Evolutionary conservation across 2,113 vertebrate species (phyloP), one percentile per base, ranked within the genome.

Genomic region (Ascaphus truei): DNA sequence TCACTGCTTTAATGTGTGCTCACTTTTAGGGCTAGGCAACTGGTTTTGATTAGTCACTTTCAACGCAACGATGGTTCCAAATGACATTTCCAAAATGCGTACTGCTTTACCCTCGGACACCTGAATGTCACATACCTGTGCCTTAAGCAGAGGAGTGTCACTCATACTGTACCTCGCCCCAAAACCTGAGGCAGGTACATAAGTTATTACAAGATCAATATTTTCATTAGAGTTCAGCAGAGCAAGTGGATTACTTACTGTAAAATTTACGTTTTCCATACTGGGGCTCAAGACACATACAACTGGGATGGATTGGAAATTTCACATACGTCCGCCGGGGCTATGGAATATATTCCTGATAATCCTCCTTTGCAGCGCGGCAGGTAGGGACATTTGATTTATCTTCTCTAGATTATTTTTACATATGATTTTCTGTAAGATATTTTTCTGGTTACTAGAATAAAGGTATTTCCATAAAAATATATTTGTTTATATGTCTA

Each of bases 231-330:
- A 31, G 27, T 55, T 55, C 31, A n/a, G 13, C 27, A 55, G 26
- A 29, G 9, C 27, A 31, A 31, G 31, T 16, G 51, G n/a, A 52
- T 55, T 15, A 55, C 15, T n/a, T 31, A 12, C 16, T 16, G 29
- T 31, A 27, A 6, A 55, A n/a, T n/a, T n/a, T n/a, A n/a, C n/a
- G n/a, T 31, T 55, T 29, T 55, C 27, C 16, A 52, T 29, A 26
- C 50, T 52, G 50, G 50, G 25, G 6, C 13, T 26, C 8, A 30
- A 13, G 31, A 8, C 16, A 16, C 67, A 50, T 71, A 66, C 45
- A 66, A 58, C 1, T 52, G 36, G 5, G 47, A 86, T 84, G 83
- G 39, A 47, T 12, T 51, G 79, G 79, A 60, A 69, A 39, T 0
- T 1, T n/a, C 34, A 57, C 45, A 52, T 36, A 27, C 3, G 22